Percentiles rank a stretch among this genome's conserved stretches.
These are phyloP conservation scores for Hippocampus guttulatus DNA, from an alignment of 2,113 vertebrate genomes.

Conservation along the genomic window DNA sequence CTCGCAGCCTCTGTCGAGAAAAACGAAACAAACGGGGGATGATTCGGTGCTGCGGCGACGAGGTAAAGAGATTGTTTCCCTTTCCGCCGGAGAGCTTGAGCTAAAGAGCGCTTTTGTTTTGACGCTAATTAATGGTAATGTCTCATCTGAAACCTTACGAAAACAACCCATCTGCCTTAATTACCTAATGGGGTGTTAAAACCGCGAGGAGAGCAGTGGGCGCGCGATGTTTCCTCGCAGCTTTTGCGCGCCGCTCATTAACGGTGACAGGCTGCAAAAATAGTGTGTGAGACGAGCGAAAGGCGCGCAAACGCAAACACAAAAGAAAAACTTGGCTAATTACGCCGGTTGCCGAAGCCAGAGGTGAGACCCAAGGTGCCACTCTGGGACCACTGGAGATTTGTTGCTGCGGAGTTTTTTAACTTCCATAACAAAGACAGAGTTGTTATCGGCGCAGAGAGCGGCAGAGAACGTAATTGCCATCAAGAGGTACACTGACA, in stretches of 20 bases:
- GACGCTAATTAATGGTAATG: constrained; percentile 65
- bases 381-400: constrained; percentile 42
- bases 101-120: constrained; percentile 53
- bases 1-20: constrained; percentile 24
- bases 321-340: constrained; percentile 65
- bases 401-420: constrained; percentile 26
- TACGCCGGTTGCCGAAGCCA: constrained; percentile 45
- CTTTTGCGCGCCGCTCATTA: constrained; percentile 60
- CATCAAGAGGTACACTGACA: constrained; percentile 24
- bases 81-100: constrained; percentile 44
- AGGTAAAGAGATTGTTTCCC: constrained; percentile 41
- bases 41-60: background rate
- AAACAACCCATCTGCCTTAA: constrained; percentile 63
- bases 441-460: constrained; percentile 13
- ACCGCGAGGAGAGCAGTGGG: constrained; percentile 44
- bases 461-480: constrained; percentile 35
- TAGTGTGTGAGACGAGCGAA: constrained; percentile 43
- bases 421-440: constrained; percentile 32
- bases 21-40: constrained; percentile 9
- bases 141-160: constrained; percentile 57
- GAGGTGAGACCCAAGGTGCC: constrained; percentile 56
- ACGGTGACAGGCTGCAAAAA: constrained; percentile 48
- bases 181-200: constrained; percentile 64
- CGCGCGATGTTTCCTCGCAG: constrained; percentile 46
- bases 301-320: constrained; percentile 30